phyloP scores from a whole-genome alignment of 2,113 vertebrate species.

The Heterochromis multidens region DNA sequence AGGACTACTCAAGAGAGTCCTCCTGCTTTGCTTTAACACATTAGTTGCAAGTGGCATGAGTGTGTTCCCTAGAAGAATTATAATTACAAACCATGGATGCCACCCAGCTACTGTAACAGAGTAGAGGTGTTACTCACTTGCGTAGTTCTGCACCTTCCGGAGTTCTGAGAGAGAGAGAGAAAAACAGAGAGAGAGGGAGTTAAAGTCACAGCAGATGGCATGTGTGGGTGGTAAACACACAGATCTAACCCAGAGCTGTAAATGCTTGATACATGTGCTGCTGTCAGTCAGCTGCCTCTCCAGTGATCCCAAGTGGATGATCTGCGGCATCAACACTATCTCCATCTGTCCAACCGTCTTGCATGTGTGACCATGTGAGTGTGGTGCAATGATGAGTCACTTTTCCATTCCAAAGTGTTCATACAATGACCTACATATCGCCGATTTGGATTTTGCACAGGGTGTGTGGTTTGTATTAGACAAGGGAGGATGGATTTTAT shows the following conservation, averaged over 20 bases:
- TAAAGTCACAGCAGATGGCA: slow-evolving; percentile 41
- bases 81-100: neutral
- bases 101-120: neutral
- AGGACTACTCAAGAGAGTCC: neutral
- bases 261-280: slow-evolving; percentile 30
- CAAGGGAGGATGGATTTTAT: neutral
- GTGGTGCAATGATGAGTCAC: slow-evolving; percentile 28
- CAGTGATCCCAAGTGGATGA: neutral
- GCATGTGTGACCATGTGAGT: slow-evolving; percentile 18
- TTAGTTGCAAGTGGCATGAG: neutral
- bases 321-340: slow-evolving; percentile 26
- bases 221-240: slow-evolving; percentile 25
- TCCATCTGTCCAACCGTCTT: slow-evolving; percentile 38
- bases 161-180: slow-evolving; percentile 62
- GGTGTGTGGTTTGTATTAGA: neutral
- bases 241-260: slow-evolving; percentile 8
- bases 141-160: slow-evolving; percentile 76
- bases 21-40: neutral
- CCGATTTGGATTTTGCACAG: neutral
- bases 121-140: slow-evolving; percentile 64
- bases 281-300: slow-evolving; percentile 46
- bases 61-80: neutral
- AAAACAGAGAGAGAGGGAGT: neutral
- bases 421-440: slow-evolving; percentile 29
- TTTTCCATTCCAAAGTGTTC: slow-evolving; percentile 25